Conservation (phyloP, 2,888 invertebrate species). For the Polia nebulosa region DNA sequence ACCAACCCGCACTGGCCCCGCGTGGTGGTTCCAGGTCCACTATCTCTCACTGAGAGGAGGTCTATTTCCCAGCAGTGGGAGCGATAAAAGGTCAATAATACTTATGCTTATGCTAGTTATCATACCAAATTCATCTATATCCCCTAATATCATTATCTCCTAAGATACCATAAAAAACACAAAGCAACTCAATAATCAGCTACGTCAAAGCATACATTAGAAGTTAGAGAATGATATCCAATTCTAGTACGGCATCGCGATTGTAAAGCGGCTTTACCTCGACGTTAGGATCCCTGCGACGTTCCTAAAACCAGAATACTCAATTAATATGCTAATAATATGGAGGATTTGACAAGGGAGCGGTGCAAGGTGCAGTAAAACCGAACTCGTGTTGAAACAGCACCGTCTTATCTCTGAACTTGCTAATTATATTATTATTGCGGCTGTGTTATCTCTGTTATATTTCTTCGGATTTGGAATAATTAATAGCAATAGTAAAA, state of each 20-base stretch:
- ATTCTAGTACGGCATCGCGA: conserved; percentile 60
- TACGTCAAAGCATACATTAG: conserved; percentile 50
- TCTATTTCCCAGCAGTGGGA: not conserved
- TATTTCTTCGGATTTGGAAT: not conserved
- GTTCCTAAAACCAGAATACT: conserved; percentile 82
- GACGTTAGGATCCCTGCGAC: conserved; percentile 63
- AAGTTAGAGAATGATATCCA: conserved; percentile 57
- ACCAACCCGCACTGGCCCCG: no score
- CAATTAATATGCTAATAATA: conserved; percentile 91
- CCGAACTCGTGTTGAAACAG: conserved; percentile 64
- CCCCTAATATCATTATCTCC: not conserved
- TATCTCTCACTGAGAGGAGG: no score
- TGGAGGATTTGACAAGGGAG: conserved; percentile 78
- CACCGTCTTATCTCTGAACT: conserved; percentile 60
- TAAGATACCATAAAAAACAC: not conserved
- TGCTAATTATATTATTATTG: conserved; percentile 50
- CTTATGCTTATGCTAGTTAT: no score
- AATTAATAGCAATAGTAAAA: no score
- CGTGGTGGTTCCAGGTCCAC: no score
- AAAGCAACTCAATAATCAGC: conserved; percentile 29
- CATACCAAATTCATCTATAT: not conserved
- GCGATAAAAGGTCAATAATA: no score
- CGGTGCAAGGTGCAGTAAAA: conserved; percentile 78
- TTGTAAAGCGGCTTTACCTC: conserved; percentile 81
- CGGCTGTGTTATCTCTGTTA: conserved; percentile 9